phyloP scores from a whole-genome alignment of 2,797 vertebrate genomes.

The Eulemur mongoz region DNA sequence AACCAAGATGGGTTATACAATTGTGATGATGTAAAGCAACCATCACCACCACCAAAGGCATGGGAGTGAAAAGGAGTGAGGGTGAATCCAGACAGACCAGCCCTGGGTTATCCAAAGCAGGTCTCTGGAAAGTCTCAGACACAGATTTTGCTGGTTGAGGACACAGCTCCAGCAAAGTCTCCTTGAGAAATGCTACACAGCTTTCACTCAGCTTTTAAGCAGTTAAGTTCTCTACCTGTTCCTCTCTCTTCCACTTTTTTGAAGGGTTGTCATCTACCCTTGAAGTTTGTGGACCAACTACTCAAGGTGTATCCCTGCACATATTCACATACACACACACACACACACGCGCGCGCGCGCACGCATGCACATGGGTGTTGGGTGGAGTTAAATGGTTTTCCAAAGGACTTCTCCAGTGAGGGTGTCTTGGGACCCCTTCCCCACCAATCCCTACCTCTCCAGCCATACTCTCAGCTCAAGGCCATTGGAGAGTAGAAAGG shows the following conservation, averaged over 20 bases:
- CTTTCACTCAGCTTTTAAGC: background rate
- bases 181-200: background rate
- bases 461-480: background rate
- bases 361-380: background rate
- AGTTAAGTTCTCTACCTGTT: background rate
- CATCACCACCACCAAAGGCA: background rate
- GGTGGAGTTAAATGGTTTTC: background rate
- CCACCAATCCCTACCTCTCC: background rate
- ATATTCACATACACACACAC: background rate
- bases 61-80: background rate
- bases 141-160: background rate
- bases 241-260: background rate
- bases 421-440: background rate
- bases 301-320: background rate
- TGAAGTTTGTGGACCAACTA: background rate
- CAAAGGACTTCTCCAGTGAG: background rate
- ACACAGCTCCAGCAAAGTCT: background rate
- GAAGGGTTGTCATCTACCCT: background rate
- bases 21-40: background rate
- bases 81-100: background rate
- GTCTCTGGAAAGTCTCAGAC: background rate
- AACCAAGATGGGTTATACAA: background rate
- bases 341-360: accelerated
- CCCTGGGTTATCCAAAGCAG: background rate
- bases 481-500: background rate